Base-by-base conservation (phyloP, 2,113 vertebrate species). In the Sclerurus mexicanus region DNA sequence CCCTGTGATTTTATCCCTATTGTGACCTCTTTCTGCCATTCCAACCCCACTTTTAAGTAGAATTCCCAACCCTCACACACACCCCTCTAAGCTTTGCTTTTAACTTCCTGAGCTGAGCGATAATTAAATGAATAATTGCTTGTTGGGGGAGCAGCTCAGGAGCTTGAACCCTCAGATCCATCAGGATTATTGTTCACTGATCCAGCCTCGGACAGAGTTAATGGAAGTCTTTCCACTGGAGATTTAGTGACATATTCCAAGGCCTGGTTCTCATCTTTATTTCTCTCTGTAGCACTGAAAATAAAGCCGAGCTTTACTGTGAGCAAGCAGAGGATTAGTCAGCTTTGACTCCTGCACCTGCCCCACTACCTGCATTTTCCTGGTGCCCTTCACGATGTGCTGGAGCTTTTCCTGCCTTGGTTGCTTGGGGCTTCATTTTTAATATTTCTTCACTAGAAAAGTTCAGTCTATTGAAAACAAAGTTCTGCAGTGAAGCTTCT, bases 131-230 rank as follows among this genome's bases (percentile, higher is more conserved):
- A 88, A 9, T 64, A 85, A 80, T 35, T 88, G 37, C 39, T 79
- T 79, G 35, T 92, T 96, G 92, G 83, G 67, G 71, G 31, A 76
- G 67, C 49, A 90, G 79, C 53, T 95, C 75, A 79, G 86, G 35
- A 64, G 7, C 21, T 10, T 60, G 44, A 40, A 4, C 44, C 67
- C 72, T 16, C 37, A 68, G 62, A 52, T 66, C 33, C 49, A 42
- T 64, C 86, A 72, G 74, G 13, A 14, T 50, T 64, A 63, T 40
- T 92, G 76, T 82, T 92, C 67, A 46, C 75, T 72, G 49, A 47
- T 72, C 35, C 67, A 42, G 33, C 17, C 35, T 14, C 62, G 90
- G 71, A 63, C 23, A 63, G 85, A 85, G 47, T 37, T 67, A 67
- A 82, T 63, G 62, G 30, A 75, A 90, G 12, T 21, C 58, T 42